Conservation (phyloP, 2,797 vertebrate genomes). For the Potorous gilbertii region DNA sequence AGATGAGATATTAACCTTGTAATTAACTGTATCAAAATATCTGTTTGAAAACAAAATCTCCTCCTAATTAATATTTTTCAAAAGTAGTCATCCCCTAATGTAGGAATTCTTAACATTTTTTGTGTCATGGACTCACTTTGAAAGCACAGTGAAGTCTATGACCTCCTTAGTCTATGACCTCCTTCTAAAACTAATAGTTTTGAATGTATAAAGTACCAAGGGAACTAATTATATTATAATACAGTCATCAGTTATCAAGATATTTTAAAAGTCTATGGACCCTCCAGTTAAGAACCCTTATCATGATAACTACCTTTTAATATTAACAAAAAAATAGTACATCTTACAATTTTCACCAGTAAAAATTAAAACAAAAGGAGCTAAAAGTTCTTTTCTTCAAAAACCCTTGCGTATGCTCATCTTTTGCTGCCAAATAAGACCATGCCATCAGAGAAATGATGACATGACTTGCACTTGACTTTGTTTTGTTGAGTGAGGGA, state of each 20-base stretch:
- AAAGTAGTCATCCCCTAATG: neutral
- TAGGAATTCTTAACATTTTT: neutral
- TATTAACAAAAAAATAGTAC: neutral
- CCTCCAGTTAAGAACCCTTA: neutral
- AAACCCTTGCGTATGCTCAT: too few relatives aligned
- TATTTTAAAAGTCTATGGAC: neutral
- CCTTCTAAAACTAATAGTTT: neutral
- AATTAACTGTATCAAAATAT: slow-evolving; percentile 9
- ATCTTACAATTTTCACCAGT: slow-evolving; percentile 18
- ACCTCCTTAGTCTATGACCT: neutral
- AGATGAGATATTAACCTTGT: neutral
- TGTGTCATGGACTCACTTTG: neutral
- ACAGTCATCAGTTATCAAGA: neutral
- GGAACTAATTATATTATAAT: neutral
- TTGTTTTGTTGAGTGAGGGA: too few relatives aligned
- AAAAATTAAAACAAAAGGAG: neutral
- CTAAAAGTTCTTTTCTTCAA: slow-evolving; percentile 7
- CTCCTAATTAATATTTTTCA: slow-evolving; percentile 28
- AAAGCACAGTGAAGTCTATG: neutral
- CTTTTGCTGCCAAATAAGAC: too few relatives aligned
- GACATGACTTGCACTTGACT: too few relatives aligned
- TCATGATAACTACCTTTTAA: neutral
- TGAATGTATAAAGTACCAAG: neutral
- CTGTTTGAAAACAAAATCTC: neutral
- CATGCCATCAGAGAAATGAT: too few relatives aligned